Base-by-base conservation (phyloP, 2,113 vertebrate species). In the Phasianus colchicus region DNA sequence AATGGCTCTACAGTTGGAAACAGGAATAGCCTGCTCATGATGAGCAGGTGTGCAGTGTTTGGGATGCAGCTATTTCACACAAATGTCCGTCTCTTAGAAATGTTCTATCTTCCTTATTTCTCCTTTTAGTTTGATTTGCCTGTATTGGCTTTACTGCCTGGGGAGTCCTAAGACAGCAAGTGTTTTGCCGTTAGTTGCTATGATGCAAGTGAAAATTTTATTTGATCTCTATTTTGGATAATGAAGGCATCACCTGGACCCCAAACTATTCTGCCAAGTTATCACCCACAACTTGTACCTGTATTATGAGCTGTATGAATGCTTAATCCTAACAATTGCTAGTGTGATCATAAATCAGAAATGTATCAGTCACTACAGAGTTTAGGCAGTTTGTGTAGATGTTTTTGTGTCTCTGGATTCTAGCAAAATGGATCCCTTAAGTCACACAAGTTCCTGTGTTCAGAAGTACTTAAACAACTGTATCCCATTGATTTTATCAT, bases 51-150 rank as follows among this genome's bases (percentile, higher is more conserved):
- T 27, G 17, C 36, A 55, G 42, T 2, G 1, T 3, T 2, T 55
- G 70, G 9, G 30, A 55, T 67, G 52, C 40, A 82, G 58, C 3
- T 38, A 4, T 63, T 50, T 88, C 40, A 69, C 50, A 38, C 5
- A 47, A 60, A 87, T 34, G 1, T 50, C 30, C 0, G 0, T 79
- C 43, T n/a, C 18, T 75, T 40, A 16, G 9, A 83, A 75, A 57
- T 17, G 4, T 19, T 79, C 18, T 1, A 0, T 6, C 57, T 65
- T 11, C 2, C 5, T 48, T 72, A 14, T 1, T 0, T 65, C 20
- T 69, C 13, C 12, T 73, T 78, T 24, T 22, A 48, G 4, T 54
- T 11, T 73, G 15, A 54, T 91, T 48, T 72, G 19, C 54, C 13
- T 73, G 14, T 34, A 10, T 16, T 70, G 30, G 6, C 34, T 65